Evolutionary conservation across 1,140 invertebrate species (phyloP).

Genomic region (Scaptodrosophila lebanonensis): DNA sequence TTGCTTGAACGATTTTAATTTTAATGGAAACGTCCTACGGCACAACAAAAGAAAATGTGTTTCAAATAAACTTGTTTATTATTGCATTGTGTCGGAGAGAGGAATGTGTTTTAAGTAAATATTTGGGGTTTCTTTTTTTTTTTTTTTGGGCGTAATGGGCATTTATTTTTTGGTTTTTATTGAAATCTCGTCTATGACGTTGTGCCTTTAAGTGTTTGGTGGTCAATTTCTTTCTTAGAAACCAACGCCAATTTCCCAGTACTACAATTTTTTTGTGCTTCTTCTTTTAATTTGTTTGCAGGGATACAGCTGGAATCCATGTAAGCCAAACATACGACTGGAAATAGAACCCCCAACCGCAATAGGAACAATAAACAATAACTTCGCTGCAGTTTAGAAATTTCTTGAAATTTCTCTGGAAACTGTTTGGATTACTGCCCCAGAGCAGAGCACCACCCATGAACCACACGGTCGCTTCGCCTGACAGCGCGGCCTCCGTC

Average conservation of each 20-base stretch:
- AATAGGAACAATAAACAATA: neutral
- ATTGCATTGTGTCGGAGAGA: slow-evolving; percentile 4
- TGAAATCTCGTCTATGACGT: slow-evolving; percentile 33
- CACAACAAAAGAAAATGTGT: neutral
- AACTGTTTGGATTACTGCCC: slow-evolving; percentile 38
- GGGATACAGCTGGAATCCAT: slow-evolving; percentile 45
- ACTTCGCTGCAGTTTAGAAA: no score
- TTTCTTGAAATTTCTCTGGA: slow-evolving; percentile 6
- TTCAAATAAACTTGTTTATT: slow-evolving; percentile 15
- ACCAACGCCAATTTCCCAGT: no score
- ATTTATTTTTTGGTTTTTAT: slow-evolving; percentile 6
- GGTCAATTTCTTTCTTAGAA: neutral
- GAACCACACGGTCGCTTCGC: slow-evolving; percentile 67
- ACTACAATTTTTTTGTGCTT: no score
- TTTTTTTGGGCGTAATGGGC: slow-evolving; percentile 22
- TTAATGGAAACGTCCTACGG: neutral
- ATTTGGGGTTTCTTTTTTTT: no score
- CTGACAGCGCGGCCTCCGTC: slow-evolving; percentile 62
- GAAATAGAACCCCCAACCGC: no score
- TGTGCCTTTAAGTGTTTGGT: slow-evolving; percentile 6
- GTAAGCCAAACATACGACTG: no score
- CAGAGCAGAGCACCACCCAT: slow-evolving; percentile 54
- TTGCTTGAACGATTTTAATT: slow-evolving; percentile 1
- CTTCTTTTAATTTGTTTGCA: no score
- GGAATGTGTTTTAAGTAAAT: slow-evolving; percentile 34